phyloP scores from a whole-genome alignment of 2,113 vertebrate genomes.

The Vidua chalybeata region DNA sequence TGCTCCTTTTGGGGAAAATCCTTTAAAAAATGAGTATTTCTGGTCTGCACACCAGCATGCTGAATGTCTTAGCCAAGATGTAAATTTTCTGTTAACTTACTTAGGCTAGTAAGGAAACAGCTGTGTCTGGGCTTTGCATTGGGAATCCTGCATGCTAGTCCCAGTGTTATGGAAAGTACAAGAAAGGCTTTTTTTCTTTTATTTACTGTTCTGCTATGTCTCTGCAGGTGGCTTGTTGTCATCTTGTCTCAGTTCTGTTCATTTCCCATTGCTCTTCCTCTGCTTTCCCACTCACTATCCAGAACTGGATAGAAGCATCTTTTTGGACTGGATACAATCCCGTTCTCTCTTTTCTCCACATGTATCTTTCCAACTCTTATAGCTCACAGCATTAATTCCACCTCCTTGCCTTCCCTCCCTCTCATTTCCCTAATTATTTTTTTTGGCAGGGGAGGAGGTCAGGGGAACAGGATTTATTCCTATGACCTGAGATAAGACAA shows the following conservation, averaged over 20 bases:
- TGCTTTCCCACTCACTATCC: background rate
- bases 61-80: background rate
- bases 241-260: background rate
- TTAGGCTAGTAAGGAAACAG: background rate
- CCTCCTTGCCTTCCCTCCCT: background rate
- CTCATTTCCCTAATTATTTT: background rate
- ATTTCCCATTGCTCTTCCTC: background rate
- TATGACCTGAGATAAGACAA: background rate
- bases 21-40: constrained; percentile 4
- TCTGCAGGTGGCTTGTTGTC: background rate
- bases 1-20: constrained; percentile 31
- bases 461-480: background rate
- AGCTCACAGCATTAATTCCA: background rate
- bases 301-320: background rate
- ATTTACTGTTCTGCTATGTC: background rate
- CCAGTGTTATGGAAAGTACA: background rate
- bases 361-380: background rate
- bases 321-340: background rate
- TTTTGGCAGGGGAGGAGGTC: background rate
- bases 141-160: background rate
- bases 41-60: background rate
- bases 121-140: background rate
- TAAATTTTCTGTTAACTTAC: background rate
- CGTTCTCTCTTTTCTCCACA: background rate
- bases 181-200: background rate